Percentiles rank a stretch among this genome's conserved stretches.
phyloP scores from a whole-genome alignment of 2,888 invertebrate species.

The Acanthoscelides obtectus region DNA sequence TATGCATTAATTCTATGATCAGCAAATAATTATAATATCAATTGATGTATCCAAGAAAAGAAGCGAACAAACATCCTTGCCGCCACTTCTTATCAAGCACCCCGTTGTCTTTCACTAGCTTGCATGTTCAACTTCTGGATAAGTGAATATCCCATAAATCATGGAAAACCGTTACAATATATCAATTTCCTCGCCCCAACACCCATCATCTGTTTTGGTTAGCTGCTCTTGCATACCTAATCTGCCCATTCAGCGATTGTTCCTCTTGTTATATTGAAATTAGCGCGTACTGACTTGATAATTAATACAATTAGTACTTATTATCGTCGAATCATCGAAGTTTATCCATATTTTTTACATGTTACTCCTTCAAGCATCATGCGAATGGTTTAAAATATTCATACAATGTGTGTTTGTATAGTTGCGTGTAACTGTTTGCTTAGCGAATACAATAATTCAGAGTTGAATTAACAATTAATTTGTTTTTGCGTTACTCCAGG shows the following conservation, averaged over 20 bases:
- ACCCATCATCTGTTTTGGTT: background rate
- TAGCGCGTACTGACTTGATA: background rate
- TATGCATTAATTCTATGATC: too few relatives aligned
- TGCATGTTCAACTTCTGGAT: background rate
- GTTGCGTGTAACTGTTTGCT: background rate
- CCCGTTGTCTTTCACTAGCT: background rate
- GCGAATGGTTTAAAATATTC: background rate
- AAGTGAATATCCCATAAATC: background rate
- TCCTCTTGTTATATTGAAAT: background rate
- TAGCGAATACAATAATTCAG: background rate
- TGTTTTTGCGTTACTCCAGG: too few relatives aligned
- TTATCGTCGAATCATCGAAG: background rate
- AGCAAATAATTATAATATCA: too few relatives aligned
- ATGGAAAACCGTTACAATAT: background rate
- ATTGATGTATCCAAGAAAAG: too few relatives aligned
- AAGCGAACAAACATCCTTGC: background rate
- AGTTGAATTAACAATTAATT: too few relatives aligned
- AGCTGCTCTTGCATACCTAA: background rate
- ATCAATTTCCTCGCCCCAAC: background rate
- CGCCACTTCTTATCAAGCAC: background rate
- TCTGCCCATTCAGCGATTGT: background rate
- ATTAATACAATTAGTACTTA: background rate
- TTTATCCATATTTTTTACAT: background rate
- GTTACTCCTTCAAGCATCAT: background rate
- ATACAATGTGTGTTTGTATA: background rate